Percentiles rank a stretch among this genome's conserved stretches.
These are phyloP conservation scores for Zaprionus tsacasi DNA, from an alignment of 1,140 invertebrate genomes.

Conservation along the genomic window DNA sequence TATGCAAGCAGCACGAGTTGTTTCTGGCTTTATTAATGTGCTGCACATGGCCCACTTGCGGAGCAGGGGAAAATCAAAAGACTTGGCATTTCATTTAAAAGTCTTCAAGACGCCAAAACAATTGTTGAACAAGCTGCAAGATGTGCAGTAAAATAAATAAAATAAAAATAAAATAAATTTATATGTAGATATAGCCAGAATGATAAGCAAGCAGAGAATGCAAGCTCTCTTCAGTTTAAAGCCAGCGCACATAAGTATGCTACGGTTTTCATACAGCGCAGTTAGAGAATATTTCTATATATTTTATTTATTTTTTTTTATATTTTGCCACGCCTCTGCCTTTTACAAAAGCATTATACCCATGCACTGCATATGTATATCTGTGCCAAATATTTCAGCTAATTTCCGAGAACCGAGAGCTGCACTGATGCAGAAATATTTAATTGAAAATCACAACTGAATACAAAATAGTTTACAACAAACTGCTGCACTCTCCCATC, in stretches of 20 bases:
- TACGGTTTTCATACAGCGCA: too few relatives aligned
- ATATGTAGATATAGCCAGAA: too few relatives aligned
- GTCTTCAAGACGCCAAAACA: slow-evolving; percentile 44
- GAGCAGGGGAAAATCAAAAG: slow-evolving; percentile 48
- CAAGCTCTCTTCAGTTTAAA: too few relatives aligned
- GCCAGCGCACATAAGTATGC: too few relatives aligned
- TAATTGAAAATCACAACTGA: slow-evolving; percentile 65
- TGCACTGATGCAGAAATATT: slow-evolving; percentile 45
- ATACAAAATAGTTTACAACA: slow-evolving; percentile 70
- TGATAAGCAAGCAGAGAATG: too few relatives aligned
- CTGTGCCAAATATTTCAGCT: slow-evolving; percentile 64
- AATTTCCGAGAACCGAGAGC: slow-evolving; percentile 31
- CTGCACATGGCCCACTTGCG: background rate
- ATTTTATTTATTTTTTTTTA: too few relatives aligned
- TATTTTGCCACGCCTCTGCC: too few relatives aligned
- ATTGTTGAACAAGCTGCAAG: slow-evolving; percentile 1
- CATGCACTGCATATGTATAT: background rate
- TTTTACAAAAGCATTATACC: background rate
- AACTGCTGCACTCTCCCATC: slow-evolving; percentile 43
- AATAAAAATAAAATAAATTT: too few relatives aligned
- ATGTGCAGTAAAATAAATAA: slow-evolving; percentile 54
- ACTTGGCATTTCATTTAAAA: slow-evolving; percentile 64
- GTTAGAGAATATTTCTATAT: too few relatives aligned
- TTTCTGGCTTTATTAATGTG: slow-evolving; percentile 42
- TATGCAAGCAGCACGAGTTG: slow-evolving; percentile 49